Percentiles rank a stretch among this genome's conserved stretches.
These are phyloP conservation scores for Phasianus colchicus DNA, from an alignment of 2,113 vertebrate genomes.

Conservation along the genomic window DNA sequence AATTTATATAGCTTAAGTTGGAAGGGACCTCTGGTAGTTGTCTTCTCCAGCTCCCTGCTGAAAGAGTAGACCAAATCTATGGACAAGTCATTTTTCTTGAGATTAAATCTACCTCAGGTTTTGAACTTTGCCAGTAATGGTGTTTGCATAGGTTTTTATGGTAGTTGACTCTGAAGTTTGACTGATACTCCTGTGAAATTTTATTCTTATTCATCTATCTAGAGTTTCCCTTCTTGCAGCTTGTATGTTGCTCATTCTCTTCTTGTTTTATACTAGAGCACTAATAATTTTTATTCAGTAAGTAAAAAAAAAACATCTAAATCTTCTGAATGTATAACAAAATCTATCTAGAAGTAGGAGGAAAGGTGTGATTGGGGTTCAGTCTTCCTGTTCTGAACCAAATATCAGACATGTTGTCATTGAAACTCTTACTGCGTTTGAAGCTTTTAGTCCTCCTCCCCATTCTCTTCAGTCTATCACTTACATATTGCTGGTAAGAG, in stretches of 20 bases:
- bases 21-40: background rate
- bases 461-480: fast-evolving
- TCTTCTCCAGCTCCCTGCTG: background rate
- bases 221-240: background rate
- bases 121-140: background rate
- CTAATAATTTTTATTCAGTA: background rate
- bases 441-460: background rate
- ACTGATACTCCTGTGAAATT: background rate
- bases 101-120: background rate
- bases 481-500: fast-evolving
- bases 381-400: background rate
- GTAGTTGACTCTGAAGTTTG: background rate
- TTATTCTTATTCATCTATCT: background rate
- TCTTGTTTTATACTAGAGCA: background rate
- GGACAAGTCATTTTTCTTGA: background rate
- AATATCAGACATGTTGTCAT: background rate
- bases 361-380: background rate
- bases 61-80: background rate
- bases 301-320: background rate
- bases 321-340: background rate
- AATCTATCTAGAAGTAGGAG: background rate
- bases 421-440: background rate
- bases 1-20: background rate
- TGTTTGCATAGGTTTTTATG: background rate
- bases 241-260: background rate